These are phyloP conservation scores for Chlorospingus semifuscus DNA, from an alignment of 2,797 vertebrate species.

Conservation along the genomic window DNA sequence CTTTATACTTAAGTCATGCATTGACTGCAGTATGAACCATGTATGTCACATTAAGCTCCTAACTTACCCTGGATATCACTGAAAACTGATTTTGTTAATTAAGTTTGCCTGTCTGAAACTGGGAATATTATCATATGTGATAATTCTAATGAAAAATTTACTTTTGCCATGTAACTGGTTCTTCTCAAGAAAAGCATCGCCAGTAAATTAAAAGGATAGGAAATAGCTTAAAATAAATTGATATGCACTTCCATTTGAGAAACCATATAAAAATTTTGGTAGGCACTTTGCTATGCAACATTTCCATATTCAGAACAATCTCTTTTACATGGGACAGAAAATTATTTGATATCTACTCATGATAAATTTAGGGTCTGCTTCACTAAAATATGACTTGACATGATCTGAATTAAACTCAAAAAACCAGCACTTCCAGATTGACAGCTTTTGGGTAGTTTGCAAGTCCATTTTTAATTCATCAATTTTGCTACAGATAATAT, in stretches of 20 bases:
- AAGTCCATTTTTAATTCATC: constrained; percentile 63
- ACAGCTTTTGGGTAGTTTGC: constrained; percentile 41
- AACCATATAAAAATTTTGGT: background rate
- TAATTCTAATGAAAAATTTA: background rate
- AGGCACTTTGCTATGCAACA: background rate
- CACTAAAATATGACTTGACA: constrained; percentile 34
- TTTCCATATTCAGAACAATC: background rate
- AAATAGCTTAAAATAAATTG: background rate
- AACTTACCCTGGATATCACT: background rate
- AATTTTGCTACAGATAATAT: constrained; percentile 58
- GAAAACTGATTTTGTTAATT: background rate
- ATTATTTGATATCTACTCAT: constrained; percentile 5
- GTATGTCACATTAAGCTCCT: background rate
- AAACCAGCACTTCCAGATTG: background rate
- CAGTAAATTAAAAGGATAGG: background rate
- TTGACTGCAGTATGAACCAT: background rate
- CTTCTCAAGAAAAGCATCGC: background rate
- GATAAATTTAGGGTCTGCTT: constrained; percentile 21
- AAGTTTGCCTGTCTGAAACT: background rate
- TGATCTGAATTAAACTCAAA: constrained; percentile 49
- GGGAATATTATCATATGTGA: background rate
- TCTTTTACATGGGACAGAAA: background rate
- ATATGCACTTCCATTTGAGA: background rate
- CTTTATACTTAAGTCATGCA: background rate
- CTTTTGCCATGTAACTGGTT: background rate